Evolutionary conservation across 1,140 invertebrate genomes (phyloP).

Genomic region (Drosophila rhopaloa): DNA sequence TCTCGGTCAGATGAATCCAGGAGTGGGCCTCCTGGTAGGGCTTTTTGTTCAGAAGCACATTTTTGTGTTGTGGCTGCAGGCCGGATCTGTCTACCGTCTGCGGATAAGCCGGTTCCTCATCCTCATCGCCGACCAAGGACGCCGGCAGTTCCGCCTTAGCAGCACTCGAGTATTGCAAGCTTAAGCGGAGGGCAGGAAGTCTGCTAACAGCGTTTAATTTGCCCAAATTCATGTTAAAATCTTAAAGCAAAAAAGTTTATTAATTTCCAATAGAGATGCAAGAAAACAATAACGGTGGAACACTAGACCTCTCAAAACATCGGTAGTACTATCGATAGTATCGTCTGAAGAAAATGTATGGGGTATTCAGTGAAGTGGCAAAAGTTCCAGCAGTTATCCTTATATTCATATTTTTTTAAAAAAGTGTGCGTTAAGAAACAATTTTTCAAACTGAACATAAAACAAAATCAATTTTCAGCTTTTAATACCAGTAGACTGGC

Average conservation of each 20-base stretch:
- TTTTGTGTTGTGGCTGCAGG: conserved; percentile 85
- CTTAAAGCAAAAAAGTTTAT: neutral
- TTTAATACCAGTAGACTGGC: too few species aligned
- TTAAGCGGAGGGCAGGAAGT: conserved; percentile 7
- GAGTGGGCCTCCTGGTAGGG: conserved; percentile 85
- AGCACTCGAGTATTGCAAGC: conserved; percentile 27
- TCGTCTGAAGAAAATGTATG: too few species aligned
- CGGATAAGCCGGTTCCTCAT: conserved; percentile 64
- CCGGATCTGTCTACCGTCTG: conserved; percentile 87
- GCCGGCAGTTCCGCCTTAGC: conserved; percentile 39
- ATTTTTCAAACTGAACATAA: too few species aligned
- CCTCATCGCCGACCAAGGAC: conserved; percentile 26
- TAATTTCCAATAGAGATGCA: conserved; percentile 1
- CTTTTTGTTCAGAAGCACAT: conserved; percentile 85
- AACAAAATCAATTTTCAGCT: too few species aligned
- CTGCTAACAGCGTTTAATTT: conserved; percentile 9
- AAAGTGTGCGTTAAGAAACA: too few species aligned
- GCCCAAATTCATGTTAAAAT: conserved; percentile 36
- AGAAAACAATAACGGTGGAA: neutral
- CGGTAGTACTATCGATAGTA: too few species aligned
- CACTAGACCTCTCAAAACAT: too few species aligned
- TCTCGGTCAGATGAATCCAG: conserved; percentile 86
- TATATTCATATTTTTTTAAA: too few species aligned
- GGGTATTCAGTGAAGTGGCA: too few species aligned
- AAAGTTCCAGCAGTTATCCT: too few species aligned